Base-by-base conservation (phyloP, 2,113 vertebrate genomes). In the Monopterus albus region DNA sequence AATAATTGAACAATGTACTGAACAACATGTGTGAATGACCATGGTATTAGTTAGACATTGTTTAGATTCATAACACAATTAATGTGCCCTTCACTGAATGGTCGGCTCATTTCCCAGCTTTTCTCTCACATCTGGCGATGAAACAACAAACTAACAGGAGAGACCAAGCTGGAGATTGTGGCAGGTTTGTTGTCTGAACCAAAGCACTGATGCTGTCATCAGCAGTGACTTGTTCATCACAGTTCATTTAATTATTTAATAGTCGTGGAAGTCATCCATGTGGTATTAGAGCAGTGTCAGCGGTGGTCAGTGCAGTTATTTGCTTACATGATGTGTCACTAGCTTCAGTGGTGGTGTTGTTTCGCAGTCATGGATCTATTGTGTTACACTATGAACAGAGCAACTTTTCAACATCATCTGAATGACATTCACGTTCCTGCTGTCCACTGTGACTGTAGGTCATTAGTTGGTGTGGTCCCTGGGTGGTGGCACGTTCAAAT, bases 201-300 rank as follows among this genome's bases (percentile, higher is more conserved):
- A 42, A 23, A 59, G 17, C 29, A 5, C 58, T 31, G 31, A 59
- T 33, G 49, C 51, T 49, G 39, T 14, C 52, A 51, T 68, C 71
- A 38, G 42, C 39, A 39, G 39, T 29, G 68, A 71, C 61, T 20
- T 56, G 65, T 83, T 33, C 7, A 65, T 79, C 66, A 62, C 56
- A 43, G 45, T 84, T 66, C 29, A 58, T 73, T 23, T 77, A 39
- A 78, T 73, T n/a, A n/a, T n/a, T n/a, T n/a, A n/a, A n/a, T n/a
- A n/a, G n/a, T n/a, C n/a, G 71, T 58, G 64, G 3, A 46, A 42
- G 29, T 61, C 28, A 42, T 73, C 52, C n/a, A 57, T 46, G 47
- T 47, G 43, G 63, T 51, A 75, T 74, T 68, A 71, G 13, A 68
- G 9, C 65, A 87, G 82, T 50, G 79, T 82, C 78, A 84, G 13